Conservation (phyloP, 2,113 vertebrate species). For the Otocyon megalotis region DNA sequence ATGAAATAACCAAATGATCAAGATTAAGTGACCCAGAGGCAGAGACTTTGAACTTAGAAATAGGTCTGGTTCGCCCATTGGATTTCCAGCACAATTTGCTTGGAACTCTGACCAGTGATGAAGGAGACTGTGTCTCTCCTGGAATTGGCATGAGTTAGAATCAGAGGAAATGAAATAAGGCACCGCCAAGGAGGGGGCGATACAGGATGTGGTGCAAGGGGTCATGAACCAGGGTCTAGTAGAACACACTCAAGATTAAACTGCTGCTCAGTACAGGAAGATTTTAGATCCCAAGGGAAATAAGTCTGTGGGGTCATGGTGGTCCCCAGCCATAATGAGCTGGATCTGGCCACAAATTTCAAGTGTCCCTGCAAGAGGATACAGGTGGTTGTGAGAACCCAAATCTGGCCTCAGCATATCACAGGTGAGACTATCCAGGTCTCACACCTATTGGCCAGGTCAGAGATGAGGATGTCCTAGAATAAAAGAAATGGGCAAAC, state of each 20-base stretch:
- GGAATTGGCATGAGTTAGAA: not conserved
- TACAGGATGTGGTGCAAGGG: not conserved
- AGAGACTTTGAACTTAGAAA: not conserved
- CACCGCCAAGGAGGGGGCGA: not conserved
- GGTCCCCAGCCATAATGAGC: not conserved
- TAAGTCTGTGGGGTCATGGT: not conserved
- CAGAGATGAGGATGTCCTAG: not conserved
- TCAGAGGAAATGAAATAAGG: not conserved
- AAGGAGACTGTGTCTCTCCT: not conserved
- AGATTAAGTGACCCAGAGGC: not conserved
- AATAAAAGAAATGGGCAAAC: not conserved
- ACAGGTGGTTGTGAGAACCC: not conserved
- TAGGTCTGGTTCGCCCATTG: not conserved
- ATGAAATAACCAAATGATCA: not conserved
- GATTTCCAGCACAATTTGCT: not conserved
- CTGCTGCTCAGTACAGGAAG: not conserved
- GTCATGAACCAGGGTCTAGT: not conserved
- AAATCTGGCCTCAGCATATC: no score
- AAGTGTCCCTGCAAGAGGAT: not conserved
- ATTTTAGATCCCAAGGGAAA: not conserved
- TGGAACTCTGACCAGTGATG: not conserved
- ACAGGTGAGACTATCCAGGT: not conserved
- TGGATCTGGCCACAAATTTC: not conserved
- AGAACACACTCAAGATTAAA: not conserved
- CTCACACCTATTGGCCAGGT: not conserved